Evolutionary conservation across 64 coral and sea anemone genomes (phyloP), one percentile per base, ranked within the genome.

Genomic region (Astreopora myriophthalma): DNA sequence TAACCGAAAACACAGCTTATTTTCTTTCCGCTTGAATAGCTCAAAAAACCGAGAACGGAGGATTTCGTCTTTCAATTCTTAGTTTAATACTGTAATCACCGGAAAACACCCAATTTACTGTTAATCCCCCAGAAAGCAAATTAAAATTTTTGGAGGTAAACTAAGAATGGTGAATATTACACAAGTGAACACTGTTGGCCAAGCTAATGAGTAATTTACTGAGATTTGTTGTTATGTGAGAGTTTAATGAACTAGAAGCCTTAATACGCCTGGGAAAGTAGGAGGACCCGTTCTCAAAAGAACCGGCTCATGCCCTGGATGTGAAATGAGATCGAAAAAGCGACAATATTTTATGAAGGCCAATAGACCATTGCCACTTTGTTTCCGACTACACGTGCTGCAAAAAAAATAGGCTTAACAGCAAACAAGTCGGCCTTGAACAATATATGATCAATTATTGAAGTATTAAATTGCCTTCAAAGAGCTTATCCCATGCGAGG

Each of bases 381-480:
- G 92, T 94, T 83, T 87, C 19, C 24, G 75, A 94, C 80, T 94
- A 94, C 92, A 94, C 92, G 92, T 94, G 92, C 57, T 71, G 44
- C 29, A 64, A 32, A 89, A 55, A 55, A 93, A 89, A 94, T 74
- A 83, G 76, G 74, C 76, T 38, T 40, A 94, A 82, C 64, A 64
- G 85, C 92, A 94, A 94, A 94, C 92, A 94, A 94, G 79, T 80
- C 86, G 46, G 58, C 66, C 39, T 66, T 27, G 67, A 94, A 94
- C 92, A 94, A 94, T 94, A 83, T 87, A 81, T 58, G 27, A 89
- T 94, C 85, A 94, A 94, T 94, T 88, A 94, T 94, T 94, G 82
- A 82, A 79, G 65, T 88, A 89, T 94, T 94, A 89, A 89, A 94
- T 94, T 94, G 92, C 92, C 92, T 94, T 94, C 92, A 94, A 94